phyloP scores from a whole-genome alignment of 92 coral and sea anemone genomes.

The Micromussa lordhowensis region DNA sequence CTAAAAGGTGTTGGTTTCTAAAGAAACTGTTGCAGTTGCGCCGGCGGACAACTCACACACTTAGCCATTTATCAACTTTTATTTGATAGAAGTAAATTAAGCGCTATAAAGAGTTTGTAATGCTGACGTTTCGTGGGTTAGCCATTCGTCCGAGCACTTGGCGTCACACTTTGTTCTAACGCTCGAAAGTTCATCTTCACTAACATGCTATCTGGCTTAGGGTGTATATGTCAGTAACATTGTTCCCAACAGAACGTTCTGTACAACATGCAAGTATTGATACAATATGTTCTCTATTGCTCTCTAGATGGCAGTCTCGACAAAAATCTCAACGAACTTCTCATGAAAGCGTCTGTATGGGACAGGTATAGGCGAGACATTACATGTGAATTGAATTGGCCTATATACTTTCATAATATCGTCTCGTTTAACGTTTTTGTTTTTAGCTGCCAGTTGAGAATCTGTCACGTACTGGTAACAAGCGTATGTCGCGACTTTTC shows the following conservation, averaged over 20 bases:
- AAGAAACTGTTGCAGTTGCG: no score
- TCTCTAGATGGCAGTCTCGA: not conserved
- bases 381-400: not conserved
- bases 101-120: no score
- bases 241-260: not conserved
- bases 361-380: conserved; percentile 10
- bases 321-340: conserved; percentile 13
- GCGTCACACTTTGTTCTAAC: no score
- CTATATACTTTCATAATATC: not conserved
- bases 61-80: no score
- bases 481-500: not conserved
- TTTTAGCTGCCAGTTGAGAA: conserved; percentile 23
- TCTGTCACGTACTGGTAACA: conserved; percentile 2
- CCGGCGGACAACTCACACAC: no score
- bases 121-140: no score
- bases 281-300: not conserved
- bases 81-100: no score
- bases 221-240: no score
- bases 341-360: conserved; percentile 30
- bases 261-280: not conserved
- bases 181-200: no score
- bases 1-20: no score
- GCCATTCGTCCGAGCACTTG: no score
- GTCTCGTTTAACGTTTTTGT: not conserved
- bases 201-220: no score